Base-by-base conservation (phyloP, 1,140 invertebrate species). In the Zaprionus ghesquierei region DNA sequence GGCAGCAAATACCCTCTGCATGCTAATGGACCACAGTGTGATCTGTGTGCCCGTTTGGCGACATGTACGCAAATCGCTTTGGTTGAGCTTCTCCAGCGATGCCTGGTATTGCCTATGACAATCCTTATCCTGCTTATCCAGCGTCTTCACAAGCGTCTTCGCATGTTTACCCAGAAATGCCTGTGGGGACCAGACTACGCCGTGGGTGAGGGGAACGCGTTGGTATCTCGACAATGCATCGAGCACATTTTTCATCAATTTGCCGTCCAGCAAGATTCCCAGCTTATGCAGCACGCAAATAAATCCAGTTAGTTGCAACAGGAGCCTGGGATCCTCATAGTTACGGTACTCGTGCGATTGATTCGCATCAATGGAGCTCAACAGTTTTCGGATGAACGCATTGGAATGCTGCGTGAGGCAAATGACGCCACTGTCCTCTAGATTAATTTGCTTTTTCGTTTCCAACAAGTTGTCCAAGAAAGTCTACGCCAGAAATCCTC, bases 341-440 rank as follows among this genome's bases (percentile, higher is more conserved):
- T 74, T 68, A 0, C 20, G 51, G 3, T 58, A 82, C 3, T 87
- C 82, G 20, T 73, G 69, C n/a, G 49, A 27, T 29, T 71, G 69
- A 35, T 58, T 62, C 0, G 29, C 20, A 8, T 87, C 84, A 18
- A 87, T 55, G 0, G 41, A 62, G 13, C 31, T 20, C 3, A 75
- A 12, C n/a, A 74, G 10, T 80, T 60, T 95, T 94, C 27, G 84
- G 82, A 98, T 92, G 87, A 96, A 97, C 38, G 94, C 92, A 25
- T 93, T 91, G 90, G 97, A 95, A 91, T 97, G 96, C 74, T 96
- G 94, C 49, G 93, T 94, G 84, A 97, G 94, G 49, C 92, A 82
- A 10, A 93, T 81, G 29, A 92, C 93, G n/a, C 51, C 61, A 25
- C 50, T 31, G 77, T 94, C 95, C 85, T 96, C 96, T 9, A 94